phyloP scores from a whole-genome alignment of 2,888 invertebrate genomes.

The Xylocampa areola region DNA sequence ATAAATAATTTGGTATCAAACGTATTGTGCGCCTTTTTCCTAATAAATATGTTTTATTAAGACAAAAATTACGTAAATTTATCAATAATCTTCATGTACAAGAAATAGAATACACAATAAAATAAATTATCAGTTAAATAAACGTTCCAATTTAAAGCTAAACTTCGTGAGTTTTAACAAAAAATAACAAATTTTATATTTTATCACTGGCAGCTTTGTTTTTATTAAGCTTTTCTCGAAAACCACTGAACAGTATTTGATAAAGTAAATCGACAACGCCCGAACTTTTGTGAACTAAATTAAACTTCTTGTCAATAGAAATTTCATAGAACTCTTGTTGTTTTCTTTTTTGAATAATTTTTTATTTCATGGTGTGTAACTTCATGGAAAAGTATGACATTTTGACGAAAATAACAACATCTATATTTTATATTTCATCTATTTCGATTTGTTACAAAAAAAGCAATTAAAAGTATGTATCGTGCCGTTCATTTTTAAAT shows the following conservation, averaged over 20 bases:
- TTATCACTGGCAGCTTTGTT: slow-evolving; percentile 2
- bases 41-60: background rate
- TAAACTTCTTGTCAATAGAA: slow-evolving; percentile 3
- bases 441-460: no score
- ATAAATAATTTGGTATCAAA: no score
- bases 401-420: no score
- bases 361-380: no score
- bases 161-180: slow-evolving; percentile 20
- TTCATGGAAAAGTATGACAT: no score
- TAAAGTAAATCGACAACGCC: slow-evolving; percentile 1
- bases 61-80: slow-evolving; percentile 26
- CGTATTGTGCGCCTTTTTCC: no score
- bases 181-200: slow-evolving; percentile 18
- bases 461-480: no score
- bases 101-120: slow-evolving; percentile 7
- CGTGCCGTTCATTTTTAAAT: no score
- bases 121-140: slow-evolving; percentile 24
- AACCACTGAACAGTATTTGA: background rate
- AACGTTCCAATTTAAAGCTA: slow-evolving; percentile 32
- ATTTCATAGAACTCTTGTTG: background rate
- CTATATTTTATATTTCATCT: no score
- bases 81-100: slow-evolving; percentile 18
- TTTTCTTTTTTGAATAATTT: background rate
- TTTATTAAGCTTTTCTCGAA: background rate
- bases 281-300: slow-evolving; percentile 16